Conservation (phyloP, 2,888 invertebrate species). For the Syrista parreyssii region DNA sequence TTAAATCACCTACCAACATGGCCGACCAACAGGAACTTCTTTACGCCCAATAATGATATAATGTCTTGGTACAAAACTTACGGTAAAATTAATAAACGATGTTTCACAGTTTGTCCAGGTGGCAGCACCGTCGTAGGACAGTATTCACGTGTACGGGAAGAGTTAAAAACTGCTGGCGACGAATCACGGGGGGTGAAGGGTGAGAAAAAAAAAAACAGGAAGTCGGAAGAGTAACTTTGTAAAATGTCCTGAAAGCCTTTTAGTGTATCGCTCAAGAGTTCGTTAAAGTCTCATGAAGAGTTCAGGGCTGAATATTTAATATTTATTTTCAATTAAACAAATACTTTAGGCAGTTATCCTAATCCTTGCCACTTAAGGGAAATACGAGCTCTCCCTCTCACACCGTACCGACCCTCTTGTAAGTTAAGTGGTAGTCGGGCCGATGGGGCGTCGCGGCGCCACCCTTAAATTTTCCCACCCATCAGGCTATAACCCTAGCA, state of each 20-base stretch:
- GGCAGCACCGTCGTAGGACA: too few relatives aligned
- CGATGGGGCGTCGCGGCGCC: neutral
- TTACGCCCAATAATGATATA: too few relatives aligned
- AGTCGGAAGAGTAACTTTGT: conserved; percentile 9
- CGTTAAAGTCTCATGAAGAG: conserved; percentile 44
- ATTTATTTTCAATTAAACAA: conserved; percentile 29
- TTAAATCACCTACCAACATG: too few relatives aligned
- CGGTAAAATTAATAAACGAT: too few relatives aligned
- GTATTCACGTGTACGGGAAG: too few relatives aligned
- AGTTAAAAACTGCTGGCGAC: too few relatives aligned
- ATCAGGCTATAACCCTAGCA: neutral
- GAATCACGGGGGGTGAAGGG: too few relatives aligned
- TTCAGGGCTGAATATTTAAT: conserved; percentile 19
- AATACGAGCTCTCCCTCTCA: neutral
- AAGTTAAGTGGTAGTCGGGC: conserved; percentile 8
- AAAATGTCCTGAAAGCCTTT: conserved; percentile 53
- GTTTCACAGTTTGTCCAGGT: too few relatives aligned
- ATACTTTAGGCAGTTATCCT: conserved; percentile 26
- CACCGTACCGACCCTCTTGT: neutral
- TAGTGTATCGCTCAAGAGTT: conserved; percentile 52
- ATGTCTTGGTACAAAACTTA: too few relatives aligned
- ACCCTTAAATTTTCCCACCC: conserved; percentile 1
- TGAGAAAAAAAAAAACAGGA: too few relatives aligned
- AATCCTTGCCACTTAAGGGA: conserved; percentile 22
- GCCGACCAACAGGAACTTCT: too few relatives aligned